Evolutionary conservation across 92 coral and sea anemone species (phyloP), one percentile per base, ranked within the genome.

Genomic region (Ricordea florida): DNA sequence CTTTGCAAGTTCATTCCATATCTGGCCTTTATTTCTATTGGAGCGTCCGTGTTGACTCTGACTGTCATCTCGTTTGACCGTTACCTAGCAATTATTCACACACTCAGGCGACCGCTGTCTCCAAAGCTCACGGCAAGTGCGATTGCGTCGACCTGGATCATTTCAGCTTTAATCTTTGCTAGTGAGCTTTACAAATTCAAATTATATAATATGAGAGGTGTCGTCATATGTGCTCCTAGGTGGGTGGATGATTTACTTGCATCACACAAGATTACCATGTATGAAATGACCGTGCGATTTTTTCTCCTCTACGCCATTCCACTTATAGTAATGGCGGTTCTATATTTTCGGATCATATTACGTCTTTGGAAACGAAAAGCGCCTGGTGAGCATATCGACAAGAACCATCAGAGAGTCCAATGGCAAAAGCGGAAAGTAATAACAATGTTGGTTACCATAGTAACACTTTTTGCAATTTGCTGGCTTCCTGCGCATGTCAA

Each of bases 401-500:
- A 70, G 29, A 66, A 57, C 40, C 80, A 80, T 21, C 63, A 68
- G 28, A 84, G 74, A 24, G 75, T 87, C 51, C 73, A 71, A 24
- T 81, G 31, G 6, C 92, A 87, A 52, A 87, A 87, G 59, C 83
- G 84, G 27, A 84, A 85, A 23, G 74, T 87, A 6, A 72, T 87
- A 9, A 72, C 73, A 20, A 87, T 87, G 92, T 72, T 87, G 34
- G 79, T 81, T 49, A 87, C 92, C 45, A 68, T 87, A 72, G 92
- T 87, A 20, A 69, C 62, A 31, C 53, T 81, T 15, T 87, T 87
- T 53, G 92, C 92, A 10, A 61, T 80, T 22, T 87, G 87, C 33
- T 87, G 92, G 92, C 81, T 87, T 53, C 92, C 92, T 33, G 92
- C 83, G 32, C 84, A 87, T 70, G 81, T 87, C 85, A 81, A 74